Conservation (phyloP, 2,113 vertebrate species). For the Labeo rohita region DNA sequence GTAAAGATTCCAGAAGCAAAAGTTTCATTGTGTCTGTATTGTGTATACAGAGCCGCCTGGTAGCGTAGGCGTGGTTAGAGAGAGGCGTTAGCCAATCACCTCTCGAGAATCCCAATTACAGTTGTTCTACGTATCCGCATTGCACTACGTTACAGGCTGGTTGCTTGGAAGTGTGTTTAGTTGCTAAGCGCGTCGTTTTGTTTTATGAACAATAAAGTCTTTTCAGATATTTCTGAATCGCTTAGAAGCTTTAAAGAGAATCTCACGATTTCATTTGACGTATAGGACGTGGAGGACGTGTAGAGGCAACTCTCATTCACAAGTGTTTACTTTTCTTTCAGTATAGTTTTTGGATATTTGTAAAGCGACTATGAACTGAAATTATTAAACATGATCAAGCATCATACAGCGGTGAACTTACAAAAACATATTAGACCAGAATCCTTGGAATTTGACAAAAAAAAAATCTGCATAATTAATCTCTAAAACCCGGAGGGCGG, state of each 20-base stretch:
- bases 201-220: constrained; percentile 34
- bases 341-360: background rate
- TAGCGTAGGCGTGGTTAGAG: constrained; percentile 14
- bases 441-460: background rate
- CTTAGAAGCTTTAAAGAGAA: background rate
- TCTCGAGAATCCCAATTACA: constrained; percentile 18
- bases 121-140: constrained; percentile 30
- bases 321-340: constrained; percentile 9
- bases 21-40: background rate
- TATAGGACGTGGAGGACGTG: background rate
- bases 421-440: background rate
- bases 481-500: background rate
- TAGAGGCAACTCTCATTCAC: background rate
- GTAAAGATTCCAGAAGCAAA: constrained; percentile 16
- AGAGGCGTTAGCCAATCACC: constrained; percentile 54
- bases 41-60: background rate
- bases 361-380: background rate
- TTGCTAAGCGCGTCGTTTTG: constrained; percentile 45
- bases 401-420: background rate
- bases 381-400: background rate
- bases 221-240: background rate
- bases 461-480: background rate
- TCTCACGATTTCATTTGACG: background rate
- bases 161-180: constrained; percentile 28
- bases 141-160: constrained; percentile 33